Evolutionary conservation across 2,113 vertebrate genomes (phyloP).

Genomic region (Pristiophorus japonicus): DNA sequence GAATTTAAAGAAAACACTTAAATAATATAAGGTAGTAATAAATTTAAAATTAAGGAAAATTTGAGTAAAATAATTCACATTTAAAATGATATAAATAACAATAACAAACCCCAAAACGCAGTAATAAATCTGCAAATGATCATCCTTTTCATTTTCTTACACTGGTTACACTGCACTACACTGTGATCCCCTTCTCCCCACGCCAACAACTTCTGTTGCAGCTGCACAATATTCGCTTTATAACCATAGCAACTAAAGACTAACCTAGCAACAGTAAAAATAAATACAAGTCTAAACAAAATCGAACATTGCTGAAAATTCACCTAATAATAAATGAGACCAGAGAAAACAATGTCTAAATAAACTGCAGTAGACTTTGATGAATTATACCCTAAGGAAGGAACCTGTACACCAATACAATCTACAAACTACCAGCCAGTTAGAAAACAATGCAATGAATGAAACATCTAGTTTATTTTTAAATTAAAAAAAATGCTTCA

Average conservation of each 20-base stretch:
- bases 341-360: neutral
- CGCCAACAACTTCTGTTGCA: neutral
- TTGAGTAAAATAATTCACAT: neutral
- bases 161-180: neutral
- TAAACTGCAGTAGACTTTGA: neutral
- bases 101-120: neutral
- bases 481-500: neutral
- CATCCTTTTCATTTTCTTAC: neutral
- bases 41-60: neutral
- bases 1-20: neutral
- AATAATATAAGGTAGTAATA: neutral
- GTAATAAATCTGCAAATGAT: neutral
- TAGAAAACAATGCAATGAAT: neutral
- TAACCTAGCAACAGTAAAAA: neutral
- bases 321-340: neutral
- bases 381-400: neutral
- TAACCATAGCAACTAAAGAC: neutral
- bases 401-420: neutral
- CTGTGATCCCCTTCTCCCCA: neutral
- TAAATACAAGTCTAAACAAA: constrained; percentile 6
- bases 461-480: neutral
- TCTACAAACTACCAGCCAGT: neutral
- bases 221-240: neutral
- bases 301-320: neutral
- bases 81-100: neutral